phyloP scores from a whole-genome alignment of 2,797 vertebrate species.

The Artibeus lituratus region DNA sequence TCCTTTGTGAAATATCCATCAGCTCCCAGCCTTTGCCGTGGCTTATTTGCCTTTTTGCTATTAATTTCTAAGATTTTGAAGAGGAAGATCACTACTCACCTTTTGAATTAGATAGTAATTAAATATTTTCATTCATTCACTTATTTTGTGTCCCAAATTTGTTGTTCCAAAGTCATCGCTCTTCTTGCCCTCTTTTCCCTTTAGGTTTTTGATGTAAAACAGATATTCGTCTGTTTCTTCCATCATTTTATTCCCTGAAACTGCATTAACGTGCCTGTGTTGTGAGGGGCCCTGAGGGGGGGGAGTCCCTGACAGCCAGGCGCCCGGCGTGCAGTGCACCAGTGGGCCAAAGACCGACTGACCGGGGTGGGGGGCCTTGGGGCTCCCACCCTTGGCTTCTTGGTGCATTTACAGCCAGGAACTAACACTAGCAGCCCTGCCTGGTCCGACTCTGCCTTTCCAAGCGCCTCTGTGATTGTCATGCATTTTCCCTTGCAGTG shows the following conservation, averaged over 20 bases:
- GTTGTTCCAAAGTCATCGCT: neutral
- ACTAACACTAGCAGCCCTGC: accelerated
- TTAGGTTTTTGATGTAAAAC: neutral
- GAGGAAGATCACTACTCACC: neutral
- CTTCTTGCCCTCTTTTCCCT: neutral
- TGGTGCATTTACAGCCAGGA: accelerated
- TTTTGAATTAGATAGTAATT: neutral
- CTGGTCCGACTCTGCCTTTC: neutral
- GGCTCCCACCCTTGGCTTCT: neutral
- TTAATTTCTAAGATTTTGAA: neutral
- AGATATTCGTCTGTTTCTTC: neutral
- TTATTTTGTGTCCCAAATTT: neutral
- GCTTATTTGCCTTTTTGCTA: neutral
- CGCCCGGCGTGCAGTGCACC: neutral
- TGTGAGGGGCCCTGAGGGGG: neutral
- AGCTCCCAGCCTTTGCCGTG: neutral
- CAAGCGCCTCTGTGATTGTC: accelerated
- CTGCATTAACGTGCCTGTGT: accelerated
- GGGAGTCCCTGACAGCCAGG: neutral
- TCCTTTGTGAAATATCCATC: neutral
- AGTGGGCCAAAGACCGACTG: neutral
- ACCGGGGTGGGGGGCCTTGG: accelerated
- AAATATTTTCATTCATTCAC: neutral
- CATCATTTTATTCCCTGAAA: neutral
- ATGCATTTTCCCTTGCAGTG: neutral